Evolutionary conservation across 1,140 invertebrate species (phyloP).

Genomic region (Phortica variegata): DNA sequence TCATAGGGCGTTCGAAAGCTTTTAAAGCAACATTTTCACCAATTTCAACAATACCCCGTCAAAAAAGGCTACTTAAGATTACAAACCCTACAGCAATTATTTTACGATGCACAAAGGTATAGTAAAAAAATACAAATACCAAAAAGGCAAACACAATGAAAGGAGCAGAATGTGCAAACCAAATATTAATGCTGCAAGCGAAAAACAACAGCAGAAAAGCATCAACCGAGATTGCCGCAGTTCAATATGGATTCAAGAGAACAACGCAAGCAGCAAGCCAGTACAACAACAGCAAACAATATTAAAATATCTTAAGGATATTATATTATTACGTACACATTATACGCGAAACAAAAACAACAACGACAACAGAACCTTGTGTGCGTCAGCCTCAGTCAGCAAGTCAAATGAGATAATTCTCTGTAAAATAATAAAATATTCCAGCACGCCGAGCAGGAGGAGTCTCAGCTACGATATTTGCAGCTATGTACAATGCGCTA

Average conservation of each 20-base stretch:
- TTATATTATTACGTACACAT: slow-evolving; percentile 55
- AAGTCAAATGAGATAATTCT: slow-evolving; percentile 53
- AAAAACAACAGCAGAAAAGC: slow-evolving; percentile 2
- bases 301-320: slow-evolving; percentile 53
- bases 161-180: slow-evolving; percentile 28
- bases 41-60: too few species aligned
- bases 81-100: slow-evolving; percentile 52
- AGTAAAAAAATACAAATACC: slow-evolving; percentile 31
- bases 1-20: too few species aligned
- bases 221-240: slow-evolving; percentile 29
- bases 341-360: too few species aligned
- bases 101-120: slow-evolving; percentile 56
- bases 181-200: slow-evolving; percentile 30
- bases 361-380: slow-evolving; percentile 10
- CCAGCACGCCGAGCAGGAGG: slow-evolving; percentile 14
- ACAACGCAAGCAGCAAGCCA: slow-evolving; percentile 24
- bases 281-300: too few species aligned
- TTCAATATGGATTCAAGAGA: slow-evolving; percentile 40
- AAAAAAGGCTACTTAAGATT: too few species aligned
- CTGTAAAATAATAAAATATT: slow-evolving; percentile 56
- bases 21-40: too few species aligned
- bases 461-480: background rate
- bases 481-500: too few species aligned
- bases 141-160: slow-evolving; percentile 12
- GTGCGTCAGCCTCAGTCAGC: background rate